Conservation (phyloP, 2,113 vertebrate species). For the Rana temporaria region DNA sequence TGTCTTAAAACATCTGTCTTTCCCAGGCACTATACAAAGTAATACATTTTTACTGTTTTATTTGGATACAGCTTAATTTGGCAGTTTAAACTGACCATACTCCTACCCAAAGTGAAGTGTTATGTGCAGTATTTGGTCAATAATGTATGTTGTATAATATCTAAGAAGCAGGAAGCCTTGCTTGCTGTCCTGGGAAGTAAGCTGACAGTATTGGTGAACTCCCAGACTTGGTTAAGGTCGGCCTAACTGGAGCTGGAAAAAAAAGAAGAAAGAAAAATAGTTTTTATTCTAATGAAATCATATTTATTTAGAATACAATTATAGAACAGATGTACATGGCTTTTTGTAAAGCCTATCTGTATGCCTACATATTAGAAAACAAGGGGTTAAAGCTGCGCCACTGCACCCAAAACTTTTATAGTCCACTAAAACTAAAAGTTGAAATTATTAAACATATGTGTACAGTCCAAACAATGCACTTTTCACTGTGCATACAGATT, state of each 20-base stretch:
- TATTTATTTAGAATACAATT: background rate
- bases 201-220: constrained; percentile 45
- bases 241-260: constrained; percentile 24
- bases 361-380: background rate
- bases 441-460: no score
- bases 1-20: no score
- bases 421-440: no score
- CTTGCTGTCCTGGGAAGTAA: constrained; percentile 46
- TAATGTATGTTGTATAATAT: background rate
- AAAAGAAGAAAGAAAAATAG: background rate
- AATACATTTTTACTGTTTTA: background rate
- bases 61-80: constrained; percentile 51
- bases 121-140: background rate
- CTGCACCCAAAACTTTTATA: no score
- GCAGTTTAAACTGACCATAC: constrained; percentile 41
- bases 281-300: no score
- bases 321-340: background rate
- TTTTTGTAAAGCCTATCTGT: background rate
- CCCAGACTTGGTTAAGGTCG: constrained; percentile 23
- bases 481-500: no score
- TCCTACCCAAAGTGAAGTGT: background rate
- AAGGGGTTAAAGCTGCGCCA: no score
- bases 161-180: constrained; percentile 45
- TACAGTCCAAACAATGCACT: no score
- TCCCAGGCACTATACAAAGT: no score